These are phyloP conservation scores for Adelges cooleyi DNA, from an alignment of 1,140 invertebrate genomes.

Conservation along the genomic window DNA sequence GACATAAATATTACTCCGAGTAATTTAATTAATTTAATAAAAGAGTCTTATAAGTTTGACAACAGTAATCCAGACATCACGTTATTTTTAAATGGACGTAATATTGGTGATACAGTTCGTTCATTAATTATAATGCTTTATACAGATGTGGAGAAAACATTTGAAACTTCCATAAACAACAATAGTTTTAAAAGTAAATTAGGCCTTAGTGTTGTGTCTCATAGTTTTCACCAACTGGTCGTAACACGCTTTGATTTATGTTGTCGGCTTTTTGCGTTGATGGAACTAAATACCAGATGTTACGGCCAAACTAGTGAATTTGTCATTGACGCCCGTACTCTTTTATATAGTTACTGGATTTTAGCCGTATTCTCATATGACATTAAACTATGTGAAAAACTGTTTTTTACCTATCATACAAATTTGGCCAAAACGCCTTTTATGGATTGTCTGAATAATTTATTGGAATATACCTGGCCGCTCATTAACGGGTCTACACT, in stretches of 20 bases:
- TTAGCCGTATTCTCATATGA: constrained; percentile 10
- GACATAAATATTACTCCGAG: neutral
- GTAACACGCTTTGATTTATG: constrained; percentile 12
- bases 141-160: neutral
- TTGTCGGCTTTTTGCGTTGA: constrained; percentile 14
- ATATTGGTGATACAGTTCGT: neutral
- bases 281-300: neutral
- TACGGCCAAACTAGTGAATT: neutral
- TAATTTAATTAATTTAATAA: constrained; percentile 5
- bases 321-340: neutral
- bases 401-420: neutral
- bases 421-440: neutral
- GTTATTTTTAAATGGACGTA: constrained; percentile 4
- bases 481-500: neutral
- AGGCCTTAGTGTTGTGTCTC: constrained; percentile 1
- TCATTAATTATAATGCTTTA: neutral
- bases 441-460: neutral
- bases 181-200: constrained; percentile 7
- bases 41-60: neutral
- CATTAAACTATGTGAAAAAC: constrained; percentile 16
- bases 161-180: neutral
- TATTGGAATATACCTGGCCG: constrained; percentile 11
- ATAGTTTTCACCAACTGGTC: constrained; percentile 9
- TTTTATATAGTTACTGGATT: constrained; percentile 14
- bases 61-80: neutral